These are phyloP conservation scores for Metopia argyrocephala DNA, from an alignment of 2,888 invertebrate species.

Conservation along the genomic window DNA sequence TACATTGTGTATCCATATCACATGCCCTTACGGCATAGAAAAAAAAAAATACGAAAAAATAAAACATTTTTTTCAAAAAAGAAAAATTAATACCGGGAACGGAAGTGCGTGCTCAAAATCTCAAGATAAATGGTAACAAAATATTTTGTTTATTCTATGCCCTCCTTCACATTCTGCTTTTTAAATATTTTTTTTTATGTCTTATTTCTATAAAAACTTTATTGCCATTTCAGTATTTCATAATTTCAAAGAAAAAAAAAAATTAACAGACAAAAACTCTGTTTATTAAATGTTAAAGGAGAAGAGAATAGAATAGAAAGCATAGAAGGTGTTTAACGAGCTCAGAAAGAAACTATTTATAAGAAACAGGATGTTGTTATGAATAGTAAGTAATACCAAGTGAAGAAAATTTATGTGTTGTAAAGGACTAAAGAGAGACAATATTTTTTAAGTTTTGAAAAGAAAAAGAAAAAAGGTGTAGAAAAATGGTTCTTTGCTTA, in stretches of 20 bases:
- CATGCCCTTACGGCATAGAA: background rate
- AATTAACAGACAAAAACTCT: conserved; percentile 2
- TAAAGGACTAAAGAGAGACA: background rate
- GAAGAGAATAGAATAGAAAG: background rate
- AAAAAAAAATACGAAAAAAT: background rate
- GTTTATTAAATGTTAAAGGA: conserved; percentile 17
- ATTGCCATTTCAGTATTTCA: conserved; percentile 1
- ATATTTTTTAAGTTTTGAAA: too few species aligned
- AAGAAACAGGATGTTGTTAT: conserved; percentile 35
- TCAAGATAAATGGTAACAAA: conserved; percentile 39
- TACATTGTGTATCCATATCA: background rate
- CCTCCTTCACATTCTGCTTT: too few species aligned
- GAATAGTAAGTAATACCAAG: too few species aligned
- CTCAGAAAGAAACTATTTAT: conserved; percentile 2
- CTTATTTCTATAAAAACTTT: background rate
- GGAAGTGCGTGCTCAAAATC: conserved; percentile 53
- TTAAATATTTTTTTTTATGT: background rate
- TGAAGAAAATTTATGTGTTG: too few species aligned
- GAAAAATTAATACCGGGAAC: background rate
- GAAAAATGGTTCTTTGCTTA: too few species aligned
- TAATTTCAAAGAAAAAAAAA: conserved; percentile 9
- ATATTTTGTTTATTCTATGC: background rate
- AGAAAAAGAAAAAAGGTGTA: too few species aligned
- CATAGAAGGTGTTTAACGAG: background rate
- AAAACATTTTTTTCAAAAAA: conserved; percentile 22